phyloP scores from a whole-genome alignment of 2,113 vertebrate genomes.

The Fulica atra region DNA sequence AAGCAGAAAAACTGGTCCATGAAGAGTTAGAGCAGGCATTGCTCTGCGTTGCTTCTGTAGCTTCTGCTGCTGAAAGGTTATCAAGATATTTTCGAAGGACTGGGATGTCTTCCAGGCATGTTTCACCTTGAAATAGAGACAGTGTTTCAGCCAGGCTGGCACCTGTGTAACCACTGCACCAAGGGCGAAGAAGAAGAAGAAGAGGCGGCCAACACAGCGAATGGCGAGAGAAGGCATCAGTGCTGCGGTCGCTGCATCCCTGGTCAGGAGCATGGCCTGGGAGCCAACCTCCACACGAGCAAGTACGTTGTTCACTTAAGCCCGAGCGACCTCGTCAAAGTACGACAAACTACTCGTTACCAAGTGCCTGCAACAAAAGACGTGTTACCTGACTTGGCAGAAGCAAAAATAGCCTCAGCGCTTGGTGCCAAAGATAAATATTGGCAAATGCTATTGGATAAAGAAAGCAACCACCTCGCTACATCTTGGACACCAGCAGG shows the following conservation, averaged over 20 bases:
- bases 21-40: not conserved
- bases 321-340: not conserved
- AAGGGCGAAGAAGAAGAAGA: not conserved
- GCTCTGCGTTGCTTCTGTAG: not conserved
- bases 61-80: conserved; percentile 1
- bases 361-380: not conserved
- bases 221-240: not conserved
- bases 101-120: not conserved
- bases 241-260: not conserved
- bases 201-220: not conserved
- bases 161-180: not conserved
- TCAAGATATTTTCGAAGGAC: not conserved
- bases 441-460: conserved; percentile 17
- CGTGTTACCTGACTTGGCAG: not conserved
- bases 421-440: conserved; percentile 39
- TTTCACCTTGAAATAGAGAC: conserved; percentile 24
- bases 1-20: not conserved
- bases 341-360: not conserved
- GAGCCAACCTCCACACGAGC: not conserved
- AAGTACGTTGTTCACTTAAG: not conserved
- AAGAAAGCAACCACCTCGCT: conserved; percentile 42
- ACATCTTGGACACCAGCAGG: conserved; percentile 59
- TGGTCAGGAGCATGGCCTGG: not conserved
- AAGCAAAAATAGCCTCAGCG: conserved; percentile 17
- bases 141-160: not conserved